Evolutionary conservation across 2,113 vertebrate species (phyloP).

Genomic region (Hemibagrus wyckioides): DNA sequence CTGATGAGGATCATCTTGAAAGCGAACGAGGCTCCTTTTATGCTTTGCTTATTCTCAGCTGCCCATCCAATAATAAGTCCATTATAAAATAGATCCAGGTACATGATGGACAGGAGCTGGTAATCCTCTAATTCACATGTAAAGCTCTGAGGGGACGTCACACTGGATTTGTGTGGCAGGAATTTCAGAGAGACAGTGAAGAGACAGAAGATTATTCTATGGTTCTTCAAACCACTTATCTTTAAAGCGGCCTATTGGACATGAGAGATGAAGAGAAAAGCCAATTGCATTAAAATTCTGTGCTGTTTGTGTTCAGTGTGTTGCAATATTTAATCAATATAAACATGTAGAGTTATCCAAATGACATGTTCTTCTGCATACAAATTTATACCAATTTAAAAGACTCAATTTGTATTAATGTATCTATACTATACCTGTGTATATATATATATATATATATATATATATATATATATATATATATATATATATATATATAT

Average conservation of each 20-base stretch:
- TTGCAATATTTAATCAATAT: neutral
- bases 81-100: slow-evolving; percentile 76
- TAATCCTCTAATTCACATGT: slow-evolving; percentile 67
- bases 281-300: neutral
- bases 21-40: slow-evolving; percentile 43
- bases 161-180: slow-evolving; percentile 44
- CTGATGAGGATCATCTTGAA: slow-evolving; percentile 37
- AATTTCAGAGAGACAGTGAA: slow-evolving; percentile 22
- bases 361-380: neutral
- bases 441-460: no score
- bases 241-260: slow-evolving; percentile 14
- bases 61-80: slow-evolving; percentile 65
- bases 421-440: neutral
- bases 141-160: slow-evolving; percentile 61
- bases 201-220: slow-evolving; percentile 1
- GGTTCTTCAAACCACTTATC: neutral
- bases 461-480: no score
- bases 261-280: neutral
- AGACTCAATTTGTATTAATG: neutral
- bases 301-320: neutral
- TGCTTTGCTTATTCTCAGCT: slow-evolving; percentile 44
- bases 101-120: slow-evolving; percentile 60
- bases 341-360: neutral
- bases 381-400: neutral
- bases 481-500: no score